Evolutionary conservation across 2,888 invertebrate species (phyloP).

Genomic region (Malacosoma neustria): DNA sequence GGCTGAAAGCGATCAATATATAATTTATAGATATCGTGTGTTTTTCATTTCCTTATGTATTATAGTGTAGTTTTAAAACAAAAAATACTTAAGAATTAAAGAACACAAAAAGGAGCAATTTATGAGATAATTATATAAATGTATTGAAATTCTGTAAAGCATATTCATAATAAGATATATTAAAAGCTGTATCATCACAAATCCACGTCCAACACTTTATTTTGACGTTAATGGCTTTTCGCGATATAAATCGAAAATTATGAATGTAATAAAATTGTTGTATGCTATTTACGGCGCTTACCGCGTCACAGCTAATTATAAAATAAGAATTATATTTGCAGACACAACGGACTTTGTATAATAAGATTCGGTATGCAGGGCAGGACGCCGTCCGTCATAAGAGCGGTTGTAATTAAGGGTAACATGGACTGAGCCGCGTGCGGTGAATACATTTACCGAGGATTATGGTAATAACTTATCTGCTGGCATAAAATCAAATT

Average conservation of each 20-base stretch:
- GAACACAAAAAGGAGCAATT: too few species aligned
- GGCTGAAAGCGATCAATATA: too few species aligned
- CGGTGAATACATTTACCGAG: constrained; percentile 32
- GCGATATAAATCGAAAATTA: neutral
- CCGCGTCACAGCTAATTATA: neutral
- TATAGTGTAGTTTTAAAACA: too few species aligned
- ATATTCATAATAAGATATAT: too few species aligned
- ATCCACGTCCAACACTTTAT: neutral
- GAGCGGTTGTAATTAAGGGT: constrained; percentile 37
- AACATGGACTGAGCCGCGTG: constrained; percentile 26
- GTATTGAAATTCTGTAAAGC: too few species aligned
- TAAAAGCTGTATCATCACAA: neutral
- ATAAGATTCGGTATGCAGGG: neutral
- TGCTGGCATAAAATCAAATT: too few species aligned
- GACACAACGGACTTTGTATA: neutral
- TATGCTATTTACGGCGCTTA: neutral
- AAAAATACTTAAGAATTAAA: too few species aligned
- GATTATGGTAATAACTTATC: constrained; percentile 31
- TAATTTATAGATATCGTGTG: too few species aligned
- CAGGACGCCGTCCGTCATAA: constrained; percentile 22
- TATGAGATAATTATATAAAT: too few species aligned
- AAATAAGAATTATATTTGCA: neutral
- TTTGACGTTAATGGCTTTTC: neutral
- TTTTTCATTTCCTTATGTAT: too few species aligned
- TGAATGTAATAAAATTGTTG: neutral